Conservation (phyloP, 2,113 vertebrate species). For the Cololabis saira region DNA sequence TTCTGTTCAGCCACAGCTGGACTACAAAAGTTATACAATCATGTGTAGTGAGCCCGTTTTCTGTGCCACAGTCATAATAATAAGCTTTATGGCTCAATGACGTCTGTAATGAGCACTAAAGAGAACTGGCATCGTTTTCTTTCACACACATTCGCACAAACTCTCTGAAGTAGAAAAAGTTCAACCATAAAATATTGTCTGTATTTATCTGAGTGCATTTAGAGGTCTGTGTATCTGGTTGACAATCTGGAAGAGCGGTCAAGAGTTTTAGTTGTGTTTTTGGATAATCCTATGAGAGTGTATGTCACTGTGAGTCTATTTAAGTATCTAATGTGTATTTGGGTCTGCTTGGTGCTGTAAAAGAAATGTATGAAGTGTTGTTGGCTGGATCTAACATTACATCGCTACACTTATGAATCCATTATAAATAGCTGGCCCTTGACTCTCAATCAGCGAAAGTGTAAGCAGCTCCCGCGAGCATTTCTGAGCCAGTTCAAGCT, state of each 20-base stretch:
- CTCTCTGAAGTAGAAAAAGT: conserved; percentile 31
- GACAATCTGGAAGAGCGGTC: conserved; percentile 12
- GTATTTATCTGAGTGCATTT: conserved; percentile 2
- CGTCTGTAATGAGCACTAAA: conserved; percentile 71
- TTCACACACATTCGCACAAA: conserved; percentile 36
- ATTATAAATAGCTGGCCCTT: conserved; percentile 44
- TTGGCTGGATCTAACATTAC: conserved; percentile 44
- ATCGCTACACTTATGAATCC: conserved; percentile 47
- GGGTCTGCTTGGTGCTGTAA: conserved; percentile 15
- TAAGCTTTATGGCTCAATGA: conserved; percentile 71
- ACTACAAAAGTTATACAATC: conserved; percentile 47
- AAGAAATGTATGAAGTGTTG: conserved; percentile 61
- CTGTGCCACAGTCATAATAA: conserved; percentile 69
- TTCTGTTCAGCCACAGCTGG: conserved; percentile 59
- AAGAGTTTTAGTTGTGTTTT: conserved; percentile 6
- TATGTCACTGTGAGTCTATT: conserved; percentile 13
- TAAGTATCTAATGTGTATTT: neutral
- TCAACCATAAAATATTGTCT: neutral
- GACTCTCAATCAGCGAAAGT: conserved; percentile 46
- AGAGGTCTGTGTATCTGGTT: conserved; percentile 1
- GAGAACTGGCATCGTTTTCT: conserved; percentile 58
- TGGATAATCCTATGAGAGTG: neutral
- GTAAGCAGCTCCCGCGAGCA: conserved; percentile 38
- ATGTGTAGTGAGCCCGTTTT: conserved; percentile 66
- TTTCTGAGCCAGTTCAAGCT: conserved; percentile 57